These are phyloP conservation scores for Drosophila trichaetosa DNA, from an alignment of 2,888 invertebrate genomes.

Conservation along the genomic window DNA sequence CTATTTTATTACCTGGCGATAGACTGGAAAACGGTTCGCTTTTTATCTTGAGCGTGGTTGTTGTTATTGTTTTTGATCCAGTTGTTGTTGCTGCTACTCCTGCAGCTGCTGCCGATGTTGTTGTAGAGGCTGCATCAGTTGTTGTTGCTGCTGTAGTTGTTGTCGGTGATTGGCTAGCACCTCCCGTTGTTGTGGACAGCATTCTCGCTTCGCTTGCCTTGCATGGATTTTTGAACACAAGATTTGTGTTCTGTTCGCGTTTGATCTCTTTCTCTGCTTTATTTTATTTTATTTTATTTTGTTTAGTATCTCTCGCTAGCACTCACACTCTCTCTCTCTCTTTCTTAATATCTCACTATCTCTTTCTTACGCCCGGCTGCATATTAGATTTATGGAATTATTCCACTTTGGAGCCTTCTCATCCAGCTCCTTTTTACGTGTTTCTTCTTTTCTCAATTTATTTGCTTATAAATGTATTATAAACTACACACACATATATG, in stretches of 20 bases:
- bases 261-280: neutral
- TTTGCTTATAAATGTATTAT: neutral
- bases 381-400: neutral
- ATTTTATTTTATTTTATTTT: neutral
- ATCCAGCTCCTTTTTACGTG: neutral
- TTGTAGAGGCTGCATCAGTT: slow-evolving; percentile 12
- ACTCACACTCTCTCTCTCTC: neutral
- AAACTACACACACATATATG: neutral
- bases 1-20: slow-evolving; percentile 53
- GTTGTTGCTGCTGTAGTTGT: slow-evolving; percentile 30
- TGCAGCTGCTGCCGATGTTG: slow-evolving; percentile 15
- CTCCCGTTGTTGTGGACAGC: slow-evolving; percentile 61
- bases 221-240: slow-evolving; percentile 29
- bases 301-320: neutral
- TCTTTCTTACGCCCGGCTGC: neutral
- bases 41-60: slow-evolving; percentile 38
- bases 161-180: slow-evolving; percentile 51
- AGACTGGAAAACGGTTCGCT: slow-evolving; percentile 47
- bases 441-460: neutral
- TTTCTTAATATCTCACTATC: neutral
- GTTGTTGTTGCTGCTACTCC: slow-evolving; percentile 29
- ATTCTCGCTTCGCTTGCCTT: slow-evolving; percentile 39
- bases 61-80: slow-evolving; percentile 9
- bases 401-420: neutral
- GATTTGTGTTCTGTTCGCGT: slow-evolving; percentile 9